Conservation (phyloP, 2,113 vertebrate species). For the Phaethornis superciliosus region DNA sequence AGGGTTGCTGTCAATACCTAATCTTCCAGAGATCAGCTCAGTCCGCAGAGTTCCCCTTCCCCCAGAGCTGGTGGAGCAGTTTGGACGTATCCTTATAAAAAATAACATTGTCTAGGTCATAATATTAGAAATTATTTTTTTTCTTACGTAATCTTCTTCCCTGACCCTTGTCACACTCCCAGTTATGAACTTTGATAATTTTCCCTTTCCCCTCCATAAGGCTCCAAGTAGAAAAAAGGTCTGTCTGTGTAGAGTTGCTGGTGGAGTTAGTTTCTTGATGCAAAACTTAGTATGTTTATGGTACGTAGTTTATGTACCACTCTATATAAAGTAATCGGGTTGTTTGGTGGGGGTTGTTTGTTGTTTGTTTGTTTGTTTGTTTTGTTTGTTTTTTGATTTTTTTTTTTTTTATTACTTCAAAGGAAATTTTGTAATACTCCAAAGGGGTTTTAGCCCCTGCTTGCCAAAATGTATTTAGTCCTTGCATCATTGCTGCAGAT, state of each 20-base stretch:
- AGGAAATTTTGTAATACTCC: neutral
- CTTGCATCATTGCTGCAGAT: conserved; percentile 85
- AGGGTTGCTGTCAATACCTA: conserved; percentile 88
- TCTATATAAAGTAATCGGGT: neutral
- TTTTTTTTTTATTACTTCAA: no score
- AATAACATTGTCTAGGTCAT: neutral
- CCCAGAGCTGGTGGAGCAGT: conserved; percentile 95
- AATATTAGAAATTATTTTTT: neutral
- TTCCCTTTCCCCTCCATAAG: fast-evolving
- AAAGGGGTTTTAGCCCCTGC: neutral
- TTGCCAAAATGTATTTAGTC: neutral
- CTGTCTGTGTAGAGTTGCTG: neutral
- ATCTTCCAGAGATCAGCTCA: conserved; percentile 91
- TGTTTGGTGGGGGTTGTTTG: no score
- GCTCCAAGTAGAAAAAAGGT: neutral
- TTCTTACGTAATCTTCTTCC: neutral
- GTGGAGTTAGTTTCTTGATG: neutral
- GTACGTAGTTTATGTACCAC: neutral
- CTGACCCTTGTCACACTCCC: fast-evolving
- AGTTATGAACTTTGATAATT: neutral
- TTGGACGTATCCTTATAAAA: conserved; percentile 93
- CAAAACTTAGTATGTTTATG: neutral
- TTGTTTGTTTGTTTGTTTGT: no score
- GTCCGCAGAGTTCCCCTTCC: conserved; percentile 92
- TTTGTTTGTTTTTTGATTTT: neutral